phyloP scores from a whole-genome alignment of 1,140 invertebrate species.

The Drosophila sechellia region DNA sequence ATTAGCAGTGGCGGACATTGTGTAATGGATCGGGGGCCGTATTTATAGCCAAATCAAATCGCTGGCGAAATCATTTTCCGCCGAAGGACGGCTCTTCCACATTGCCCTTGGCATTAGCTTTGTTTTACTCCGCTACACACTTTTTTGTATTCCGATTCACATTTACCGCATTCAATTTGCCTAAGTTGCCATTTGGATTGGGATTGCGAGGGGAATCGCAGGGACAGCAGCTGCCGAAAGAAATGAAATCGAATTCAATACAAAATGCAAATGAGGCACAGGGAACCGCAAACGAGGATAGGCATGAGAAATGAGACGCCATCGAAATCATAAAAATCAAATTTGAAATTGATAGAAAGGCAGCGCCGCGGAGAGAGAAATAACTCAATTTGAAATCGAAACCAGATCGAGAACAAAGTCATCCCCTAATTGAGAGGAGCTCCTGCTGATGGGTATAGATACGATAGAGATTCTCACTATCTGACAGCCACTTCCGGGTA shows the following conservation, averaged over 20 bases:
- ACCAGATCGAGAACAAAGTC: constrained; percentile 37
- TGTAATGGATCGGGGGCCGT: constrained; percentile 35
- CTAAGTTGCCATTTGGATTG: constrained; percentile 68
- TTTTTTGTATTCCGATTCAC: constrained; percentile 22
- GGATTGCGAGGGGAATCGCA: constrained; percentile 4
- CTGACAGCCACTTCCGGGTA: constrained; percentile 50
- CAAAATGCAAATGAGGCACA: constrained; percentile 76
- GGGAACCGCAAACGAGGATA: constrained; percentile 37
- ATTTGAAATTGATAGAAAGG: constrained; percentile 47
- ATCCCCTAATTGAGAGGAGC: constrained; percentile 38
- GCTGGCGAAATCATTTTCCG: constrained; percentile 29
- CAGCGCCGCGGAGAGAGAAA: background rate
- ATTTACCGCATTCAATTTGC: constrained; percentile 74
- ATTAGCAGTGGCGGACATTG: constrained; percentile 32
- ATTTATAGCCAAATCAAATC: constrained; percentile 27
- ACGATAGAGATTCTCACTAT: background rate
- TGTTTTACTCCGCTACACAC: constrained; percentile 13
- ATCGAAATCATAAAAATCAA: constrained; percentile 78
- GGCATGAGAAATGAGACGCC: constrained; percentile 37
- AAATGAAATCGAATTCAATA: constrained; percentile 72
- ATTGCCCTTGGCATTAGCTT: constrained; percentile 52
- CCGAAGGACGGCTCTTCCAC: constrained; percentile 30
- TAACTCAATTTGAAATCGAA: constrained; percentile 61
- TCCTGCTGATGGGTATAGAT: constrained; percentile 5
- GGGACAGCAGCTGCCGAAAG: constrained; percentile 61